These are phyloP conservation scores for Hyposoter dolosus DNA, from an alignment of 2,888 invertebrate species.

Conservation along the genomic window DNA sequence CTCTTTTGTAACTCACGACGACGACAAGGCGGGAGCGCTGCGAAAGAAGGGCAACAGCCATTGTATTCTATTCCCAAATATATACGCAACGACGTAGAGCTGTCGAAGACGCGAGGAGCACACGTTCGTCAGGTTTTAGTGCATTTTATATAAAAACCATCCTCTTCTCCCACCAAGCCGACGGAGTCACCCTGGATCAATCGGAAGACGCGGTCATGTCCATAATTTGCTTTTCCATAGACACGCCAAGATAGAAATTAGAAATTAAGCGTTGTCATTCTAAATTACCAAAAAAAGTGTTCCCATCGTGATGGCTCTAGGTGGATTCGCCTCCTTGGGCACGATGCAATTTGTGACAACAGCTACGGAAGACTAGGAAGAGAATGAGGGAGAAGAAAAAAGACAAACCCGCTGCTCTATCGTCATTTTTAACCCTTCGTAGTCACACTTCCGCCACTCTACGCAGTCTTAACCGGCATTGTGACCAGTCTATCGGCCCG, in stretches of 20 bases:
- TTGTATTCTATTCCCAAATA: constrained; percentile 36
- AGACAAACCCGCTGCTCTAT: background rate
- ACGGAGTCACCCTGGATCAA: background rate
- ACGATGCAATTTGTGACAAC: constrained; percentile 60
- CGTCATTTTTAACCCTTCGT: constrained; percentile 4
- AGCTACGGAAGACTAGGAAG: constrained; percentile 3
- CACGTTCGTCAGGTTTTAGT: constrained; percentile 5
- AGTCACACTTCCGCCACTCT: too few species aligned
- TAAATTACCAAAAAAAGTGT: constrained; percentile 75
- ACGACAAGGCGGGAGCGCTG: constrained; percentile 13
- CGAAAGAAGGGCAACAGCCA: constrained; percentile 50
- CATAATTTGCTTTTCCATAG: background rate
- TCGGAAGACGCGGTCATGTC: background rate
- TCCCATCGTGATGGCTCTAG: constrained; percentile 8
- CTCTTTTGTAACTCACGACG: constrained; percentile 49
- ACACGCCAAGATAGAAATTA: constrained; percentile 6
- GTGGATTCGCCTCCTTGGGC: constrained; percentile 1
- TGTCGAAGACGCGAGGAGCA: constrained; percentile 24
- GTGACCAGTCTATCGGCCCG: too few species aligned
- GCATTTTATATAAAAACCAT: constrained; percentile 14
- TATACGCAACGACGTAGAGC: constrained; percentile 41
- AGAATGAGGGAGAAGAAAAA: background rate
- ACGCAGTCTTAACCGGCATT: too few species aligned
- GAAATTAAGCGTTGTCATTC: constrained; percentile 74
- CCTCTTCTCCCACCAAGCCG: constrained; percentile 18